phyloP scores from a whole-genome alignment of 2,888 invertebrate species.

The Acanthosepion esculentum region DNA sequence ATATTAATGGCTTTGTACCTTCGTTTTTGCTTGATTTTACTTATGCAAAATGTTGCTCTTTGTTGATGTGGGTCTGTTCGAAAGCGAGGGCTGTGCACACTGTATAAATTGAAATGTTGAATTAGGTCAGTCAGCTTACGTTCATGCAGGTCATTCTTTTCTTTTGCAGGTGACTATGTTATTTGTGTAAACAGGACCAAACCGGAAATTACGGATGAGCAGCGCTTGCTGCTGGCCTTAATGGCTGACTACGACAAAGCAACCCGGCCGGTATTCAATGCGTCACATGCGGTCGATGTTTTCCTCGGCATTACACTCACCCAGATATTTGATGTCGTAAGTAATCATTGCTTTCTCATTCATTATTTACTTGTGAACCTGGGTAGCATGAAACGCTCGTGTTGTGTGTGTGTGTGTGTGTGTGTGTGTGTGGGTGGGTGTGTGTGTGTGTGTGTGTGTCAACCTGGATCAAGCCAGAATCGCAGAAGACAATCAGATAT shows the following conservation, averaged over 20 bases:
- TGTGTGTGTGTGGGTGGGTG: too few species aligned
- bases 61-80: neutral
- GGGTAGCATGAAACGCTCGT: too few species aligned
- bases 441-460: too few species aligned
- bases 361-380: neutral
- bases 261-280: slow-evolving; percentile 71
- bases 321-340: slow-evolving; percentile 73
- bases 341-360: slow-evolving; percentile 50
- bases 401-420: too few species aligned
- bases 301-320: slow-evolving; percentile 71
- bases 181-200: slow-evolving; percentile 52
- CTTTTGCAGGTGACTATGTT: slow-evolving; percentile 50
- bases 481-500: too few species aligned
- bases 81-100: too few species aligned
- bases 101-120: too few species aligned
- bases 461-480: too few species aligned
- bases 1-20: neutral
- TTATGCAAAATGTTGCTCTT: neutral
- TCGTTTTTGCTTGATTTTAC: neutral
- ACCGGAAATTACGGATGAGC: slow-evolving; percentile 66
- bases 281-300: slow-evolving; percentile 68
- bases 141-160: neutral
- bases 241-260: slow-evolving; percentile 68
- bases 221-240: slow-evolving; percentile 64
- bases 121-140: too few species aligned